Base-by-base conservation (phyloP, 2,113 vertebrate genomes). In the Chlamydotis undulata region DNA sequence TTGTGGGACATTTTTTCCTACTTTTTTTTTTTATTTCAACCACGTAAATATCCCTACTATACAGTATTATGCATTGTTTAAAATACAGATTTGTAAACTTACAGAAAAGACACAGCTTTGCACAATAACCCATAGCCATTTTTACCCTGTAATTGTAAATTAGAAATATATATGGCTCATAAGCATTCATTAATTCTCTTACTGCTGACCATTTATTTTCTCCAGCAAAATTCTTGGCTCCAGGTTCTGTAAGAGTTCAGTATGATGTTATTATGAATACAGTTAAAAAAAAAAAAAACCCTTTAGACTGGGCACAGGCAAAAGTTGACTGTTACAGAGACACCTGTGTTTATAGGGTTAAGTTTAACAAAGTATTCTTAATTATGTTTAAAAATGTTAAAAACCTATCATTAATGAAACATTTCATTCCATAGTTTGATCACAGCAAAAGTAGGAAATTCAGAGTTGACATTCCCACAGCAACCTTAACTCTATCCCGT, bases 391-490 rank as follows among this genome's bases (percentile, higher is more conserved):
- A 79, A 70, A 80, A 79, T 56, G 29, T 71, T 93, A 61, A 88
- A 90, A 88, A 50, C 28, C 67, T 83, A 81, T 68, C 18, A 87
- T 55, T 84, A 94, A 68, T 41, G 43, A 78, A 87, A 89, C 43
- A 89, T 92, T 91, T 89, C 10, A 90, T 87, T 95, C 29, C 50
- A 61, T 14, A 92, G 26, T 71, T 78, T 52, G 56, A 93, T 89
- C 83, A 86, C 59, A 90, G 71, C 25, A 90, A 95, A 96, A 74
- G 67, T 73, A 91, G 90, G 85, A 96, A 96, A 93, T 86, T 75
- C 76, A 84, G 56, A 94, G 39, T 19, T 84, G 77, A 87, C 87
- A 89, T 94, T 92, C 83, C 86, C 69, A 82, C 56, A 82, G 76
- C 73, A 96, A 87, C 61, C 35, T 93, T 90, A 92, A 74, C 59